phyloP scores from a whole-genome alignment of 1,140 invertebrate species.

The Drosophila albomicans region DNA sequence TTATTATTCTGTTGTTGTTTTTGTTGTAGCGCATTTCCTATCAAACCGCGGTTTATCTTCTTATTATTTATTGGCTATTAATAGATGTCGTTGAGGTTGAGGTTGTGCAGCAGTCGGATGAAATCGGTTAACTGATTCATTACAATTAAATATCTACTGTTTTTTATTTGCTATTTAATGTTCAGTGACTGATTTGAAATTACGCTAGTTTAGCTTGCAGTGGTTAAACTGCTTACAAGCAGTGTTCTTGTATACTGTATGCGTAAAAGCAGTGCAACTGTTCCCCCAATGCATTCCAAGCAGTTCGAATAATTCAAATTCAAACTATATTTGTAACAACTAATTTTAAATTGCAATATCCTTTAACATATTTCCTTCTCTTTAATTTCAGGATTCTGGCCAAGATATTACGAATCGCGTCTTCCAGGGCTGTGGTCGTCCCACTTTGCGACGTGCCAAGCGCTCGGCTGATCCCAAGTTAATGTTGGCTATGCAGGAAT shows the following conservation, averaged over 20 bases:
- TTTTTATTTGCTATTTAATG: too few species aligned
- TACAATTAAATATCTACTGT: background rate
- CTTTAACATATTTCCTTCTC: background rate
- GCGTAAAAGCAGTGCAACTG: background rate
- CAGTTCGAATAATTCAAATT: background rate
- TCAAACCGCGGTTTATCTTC: constrained; percentile 43
- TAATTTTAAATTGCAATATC: background rate
- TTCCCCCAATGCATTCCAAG: background rate
- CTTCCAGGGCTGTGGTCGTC: constrained; percentile 93
- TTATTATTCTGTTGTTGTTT: background rate
- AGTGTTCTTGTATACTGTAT: background rate
- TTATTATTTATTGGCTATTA: constrained; percentile 45
- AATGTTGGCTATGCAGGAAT: constrained; percentile 54
- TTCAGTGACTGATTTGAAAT: background rate
- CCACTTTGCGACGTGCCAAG: constrained; percentile 87
- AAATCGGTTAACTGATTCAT: constrained; percentile 4
- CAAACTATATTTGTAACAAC: background rate
- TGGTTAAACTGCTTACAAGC: background rate
- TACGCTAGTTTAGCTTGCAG: too few species aligned
- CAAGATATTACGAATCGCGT: constrained; percentile 93
- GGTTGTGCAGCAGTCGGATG: constrained; percentile 8
- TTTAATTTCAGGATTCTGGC: constrained; percentile 90
- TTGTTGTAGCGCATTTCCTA: constrained; percentile 26
- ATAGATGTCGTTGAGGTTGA: constrained; percentile 39
- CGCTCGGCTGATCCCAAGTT: constrained; percentile 71